Conservation (phyloP, 2,113 vertebrate species). For the Macquaria australasica region DNA sequence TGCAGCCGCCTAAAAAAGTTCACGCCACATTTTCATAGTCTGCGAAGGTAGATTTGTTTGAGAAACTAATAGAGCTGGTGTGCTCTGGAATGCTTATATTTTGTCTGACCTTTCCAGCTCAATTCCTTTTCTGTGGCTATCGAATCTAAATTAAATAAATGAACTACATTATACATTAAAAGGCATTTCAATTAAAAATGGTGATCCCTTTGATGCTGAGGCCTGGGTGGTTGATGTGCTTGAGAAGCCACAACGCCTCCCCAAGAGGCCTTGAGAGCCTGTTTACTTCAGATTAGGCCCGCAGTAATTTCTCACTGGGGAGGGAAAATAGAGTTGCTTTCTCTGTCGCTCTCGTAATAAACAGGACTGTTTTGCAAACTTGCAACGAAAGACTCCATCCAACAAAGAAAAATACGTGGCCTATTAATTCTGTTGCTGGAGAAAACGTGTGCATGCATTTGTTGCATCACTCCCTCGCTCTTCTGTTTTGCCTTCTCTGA, state of each 20-base stretch:
- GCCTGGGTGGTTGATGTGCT: constrained; percentile 63
- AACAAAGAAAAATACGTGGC: constrained; percentile 17
- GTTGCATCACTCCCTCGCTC: not conserved
- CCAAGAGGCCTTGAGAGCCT: constrained; percentile 58
- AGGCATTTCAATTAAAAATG: constrained; percentile 75
- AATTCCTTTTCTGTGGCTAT: constrained; percentile 64
- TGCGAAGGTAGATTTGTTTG: constrained; percentile 70
- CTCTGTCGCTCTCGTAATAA: constrained; percentile 53
- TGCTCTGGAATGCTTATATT: constrained; percentile 62
- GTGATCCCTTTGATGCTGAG: constrained; percentile 69
- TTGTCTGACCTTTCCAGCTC: constrained; percentile 73
- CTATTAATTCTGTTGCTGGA: constrained; percentile 5
- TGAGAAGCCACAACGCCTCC: constrained; percentile 44
- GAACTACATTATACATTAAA: constrained; percentile 75
- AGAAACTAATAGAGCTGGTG: constrained; percentile 58
- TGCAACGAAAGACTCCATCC: constrained; percentile 1
- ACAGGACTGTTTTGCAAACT: constrained; percentile 43
- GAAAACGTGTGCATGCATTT: constrained; percentile 14
- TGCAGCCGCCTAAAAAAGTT: constrained; percentile 60
- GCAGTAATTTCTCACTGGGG: constrained; percentile 66
- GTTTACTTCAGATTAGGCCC: constrained; percentile 68
- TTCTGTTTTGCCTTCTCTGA: constrained; percentile 10
- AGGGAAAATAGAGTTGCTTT: constrained; percentile 39
- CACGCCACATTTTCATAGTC: constrained; percentile 53
- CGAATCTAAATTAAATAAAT: constrained; percentile 78